phyloP scores from a whole-genome alignment of 2,797 vertebrate species.

The Sebastes hubbsi region DNA sequence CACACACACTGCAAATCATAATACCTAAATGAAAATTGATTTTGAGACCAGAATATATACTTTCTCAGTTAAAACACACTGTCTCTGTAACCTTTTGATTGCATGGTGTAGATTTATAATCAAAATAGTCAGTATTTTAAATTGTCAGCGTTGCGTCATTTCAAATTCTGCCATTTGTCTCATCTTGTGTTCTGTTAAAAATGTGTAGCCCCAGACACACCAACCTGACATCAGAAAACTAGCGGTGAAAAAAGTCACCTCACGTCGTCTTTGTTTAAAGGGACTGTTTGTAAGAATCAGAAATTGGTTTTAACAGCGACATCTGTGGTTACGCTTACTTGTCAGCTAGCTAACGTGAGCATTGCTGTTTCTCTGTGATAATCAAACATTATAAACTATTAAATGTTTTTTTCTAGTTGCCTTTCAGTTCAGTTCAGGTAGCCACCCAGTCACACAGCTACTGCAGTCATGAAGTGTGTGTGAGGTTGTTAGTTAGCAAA shows the following conservation, averaged over 20 bases:
- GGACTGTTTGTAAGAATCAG: too few relatives aligned
- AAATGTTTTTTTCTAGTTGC: too few relatives aligned
- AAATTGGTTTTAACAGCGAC: too few relatives aligned
- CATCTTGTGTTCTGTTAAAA: not conserved
- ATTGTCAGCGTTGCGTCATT: not conserved
- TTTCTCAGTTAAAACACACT: not conserved
- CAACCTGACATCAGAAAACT: too few relatives aligned
- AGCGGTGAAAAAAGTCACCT: too few relatives aligned
- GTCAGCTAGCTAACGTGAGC: conserved; percentile 20
- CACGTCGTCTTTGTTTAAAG: too few relatives aligned
- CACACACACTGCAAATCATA: not conserved
- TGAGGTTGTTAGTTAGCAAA: conserved; percentile 45
- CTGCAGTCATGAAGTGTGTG: conserved; percentile 1
- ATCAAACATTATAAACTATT: not conserved
- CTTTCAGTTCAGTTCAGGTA: not conserved
- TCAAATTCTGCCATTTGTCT: not conserved
- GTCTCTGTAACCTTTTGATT: not conserved
- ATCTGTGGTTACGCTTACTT: conserved; percentile 39
- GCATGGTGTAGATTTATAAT: not conserved
- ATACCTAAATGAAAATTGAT: not conserved
- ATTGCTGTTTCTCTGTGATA: not conserved
- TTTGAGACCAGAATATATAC: not conserved
- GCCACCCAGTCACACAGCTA: not conserved
- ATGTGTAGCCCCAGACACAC: not conserved
- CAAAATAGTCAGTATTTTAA: not conserved